Conservation (phyloP, 2,113 vertebrate species). For the Mus spicilegus region DNA sequence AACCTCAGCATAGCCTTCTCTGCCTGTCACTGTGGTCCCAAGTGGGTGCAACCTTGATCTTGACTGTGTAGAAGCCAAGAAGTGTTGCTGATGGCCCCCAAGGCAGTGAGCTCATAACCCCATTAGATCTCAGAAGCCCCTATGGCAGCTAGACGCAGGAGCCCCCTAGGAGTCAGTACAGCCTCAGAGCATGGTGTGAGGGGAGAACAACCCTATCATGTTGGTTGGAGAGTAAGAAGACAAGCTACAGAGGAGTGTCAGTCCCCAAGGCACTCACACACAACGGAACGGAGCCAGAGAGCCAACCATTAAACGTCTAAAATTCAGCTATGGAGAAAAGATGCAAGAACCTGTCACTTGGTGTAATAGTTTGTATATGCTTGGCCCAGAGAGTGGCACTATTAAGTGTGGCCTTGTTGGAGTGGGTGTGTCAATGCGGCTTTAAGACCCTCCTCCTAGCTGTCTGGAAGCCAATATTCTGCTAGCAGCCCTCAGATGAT, state of each 20-base stretch:
- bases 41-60: not conserved
- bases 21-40: not conserved
- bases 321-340: not conserved
- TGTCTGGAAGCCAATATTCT: too few species aligned
- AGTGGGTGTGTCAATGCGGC: too few species aligned
- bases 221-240: not conserved
- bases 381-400: too few species aligned
- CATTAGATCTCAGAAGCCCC: not conserved
- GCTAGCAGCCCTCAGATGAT: too few species aligned
- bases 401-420: too few species aligned
- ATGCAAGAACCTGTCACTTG: not conserved
- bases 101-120: not conserved
- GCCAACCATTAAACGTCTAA: not conserved
- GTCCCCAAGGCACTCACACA: not conserved
- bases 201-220: not conserved
- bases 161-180: not conserved
- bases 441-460: too few species aligned
- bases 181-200: rapidly evolving
- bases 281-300: not conserved
- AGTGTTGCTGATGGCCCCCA: not conserved
- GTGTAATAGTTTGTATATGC: too few species aligned
- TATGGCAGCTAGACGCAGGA: not conserved
- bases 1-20: not conserved
- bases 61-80: not conserved
- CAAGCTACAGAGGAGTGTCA: not conserved